phyloP scores from a whole-genome alignment of 2,797 vertebrate genomes.

The Buphagus erythrorhynchus region DNA sequence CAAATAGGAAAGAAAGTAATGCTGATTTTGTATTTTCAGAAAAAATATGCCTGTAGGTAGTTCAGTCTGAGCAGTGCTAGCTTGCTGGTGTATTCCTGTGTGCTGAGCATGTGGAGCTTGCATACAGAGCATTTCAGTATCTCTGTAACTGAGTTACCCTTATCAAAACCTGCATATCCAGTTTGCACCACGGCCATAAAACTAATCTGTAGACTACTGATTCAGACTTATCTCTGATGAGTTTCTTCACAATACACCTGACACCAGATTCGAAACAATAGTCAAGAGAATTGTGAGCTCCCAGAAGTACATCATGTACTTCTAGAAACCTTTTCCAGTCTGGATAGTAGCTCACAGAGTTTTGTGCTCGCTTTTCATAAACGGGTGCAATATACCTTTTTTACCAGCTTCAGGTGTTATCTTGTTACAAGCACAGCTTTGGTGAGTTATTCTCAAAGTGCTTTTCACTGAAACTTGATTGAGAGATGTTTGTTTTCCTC shows the following conservation, averaged over 20 bases:
- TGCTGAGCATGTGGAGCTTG: background rate
- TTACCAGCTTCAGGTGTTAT: background rate
- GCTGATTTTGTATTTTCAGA: background rate
- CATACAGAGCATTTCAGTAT: background rate
- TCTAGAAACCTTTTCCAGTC: background rate
- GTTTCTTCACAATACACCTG: background rate
- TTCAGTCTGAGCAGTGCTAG: background rate
- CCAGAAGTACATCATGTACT: background rate
- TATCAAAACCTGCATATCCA: background rate
- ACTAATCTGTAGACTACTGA: background rate
- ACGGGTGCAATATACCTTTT: background rate
- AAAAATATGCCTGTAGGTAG: background rate
- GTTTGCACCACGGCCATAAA: background rate
- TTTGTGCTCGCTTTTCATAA: background rate
- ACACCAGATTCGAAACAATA: background rate
- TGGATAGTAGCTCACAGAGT: background rate
- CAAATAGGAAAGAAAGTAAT: background rate
- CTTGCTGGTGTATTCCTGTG: background rate
- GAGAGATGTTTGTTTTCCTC: background rate
- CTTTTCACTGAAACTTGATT: background rate
- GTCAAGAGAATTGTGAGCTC: background rate
- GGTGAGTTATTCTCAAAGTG: background rate
- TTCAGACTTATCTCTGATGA: background rate
- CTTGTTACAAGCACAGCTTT: background rate
- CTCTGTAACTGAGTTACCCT: constrained; percentile 9